phyloP scores from a whole-genome alignment of 2,797 vertebrate genomes.

The Smutsia gigantea region DNA sequence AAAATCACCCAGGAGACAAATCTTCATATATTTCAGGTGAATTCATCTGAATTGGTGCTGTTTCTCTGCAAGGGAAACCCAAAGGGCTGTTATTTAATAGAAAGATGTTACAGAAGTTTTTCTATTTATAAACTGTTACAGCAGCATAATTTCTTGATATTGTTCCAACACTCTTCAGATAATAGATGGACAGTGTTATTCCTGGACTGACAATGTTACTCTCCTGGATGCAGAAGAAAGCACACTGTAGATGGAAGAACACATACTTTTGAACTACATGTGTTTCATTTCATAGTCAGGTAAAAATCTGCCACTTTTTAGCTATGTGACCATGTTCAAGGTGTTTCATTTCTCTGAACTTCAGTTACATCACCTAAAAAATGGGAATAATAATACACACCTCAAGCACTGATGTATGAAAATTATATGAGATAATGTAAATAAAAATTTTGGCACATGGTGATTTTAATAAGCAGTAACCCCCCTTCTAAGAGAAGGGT shows the following conservation, averaged over 20 bases:
- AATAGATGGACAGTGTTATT: not conserved
- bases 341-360: not conserved
- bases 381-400: not conserved
- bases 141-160: not conserved
- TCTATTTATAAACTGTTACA: not conserved
- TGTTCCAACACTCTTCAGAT: not conserved
- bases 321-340: not conserved
- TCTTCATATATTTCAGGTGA: not conserved
- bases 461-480: not conserved
- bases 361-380: not conserved
- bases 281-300: not conserved
- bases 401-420: not conserved
- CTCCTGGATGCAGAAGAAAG: not conserved
- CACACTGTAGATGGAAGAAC: not conserved
- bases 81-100: not conserved
- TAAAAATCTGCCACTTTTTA: not conserved
- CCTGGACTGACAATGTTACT: not conserved
- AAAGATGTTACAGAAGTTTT: not conserved
- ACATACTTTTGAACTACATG: not conserved
- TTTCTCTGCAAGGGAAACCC: not conserved
- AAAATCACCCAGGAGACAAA: not conserved
- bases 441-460: not conserved
- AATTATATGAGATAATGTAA: not conserved
- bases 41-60: not conserved
- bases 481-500: not conserved